Base-by-base conservation (phyloP, 92 coral and sea anemone genomes). In the Umimayanthus chanpuru region DNA sequence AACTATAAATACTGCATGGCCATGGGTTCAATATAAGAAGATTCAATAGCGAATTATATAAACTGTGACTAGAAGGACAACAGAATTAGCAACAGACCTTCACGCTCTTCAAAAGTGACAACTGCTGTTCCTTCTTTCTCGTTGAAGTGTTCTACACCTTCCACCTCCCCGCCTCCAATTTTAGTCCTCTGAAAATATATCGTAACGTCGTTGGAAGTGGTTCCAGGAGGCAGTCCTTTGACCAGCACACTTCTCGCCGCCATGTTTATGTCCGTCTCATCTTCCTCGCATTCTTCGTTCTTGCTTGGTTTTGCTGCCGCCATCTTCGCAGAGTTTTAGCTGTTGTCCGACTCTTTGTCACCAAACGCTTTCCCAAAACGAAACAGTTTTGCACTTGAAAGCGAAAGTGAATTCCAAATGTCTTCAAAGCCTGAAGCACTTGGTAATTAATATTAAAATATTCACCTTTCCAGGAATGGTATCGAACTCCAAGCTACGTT, bases 81-180 rank as follows among this genome's bases (percentile, higher is more conserved):
- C 36, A 32, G 36, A 44, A 11, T n/a, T n/a, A n/a, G 10, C 50
- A 5, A 47, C 50, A 47, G 50, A 83, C 87, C 87, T 26, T 28
- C 41, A 3, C 64, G 65, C 5, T 70, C 58, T 28, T 83, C 87
- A 40, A 83, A 83, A 4, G 6, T 20, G 41, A 83, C 87, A 16
- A 68, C 21, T 12, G 78, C 87, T 44, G 77, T 47, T 83, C 79
- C 78, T 1, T 83, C 44, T 11, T 29, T 20, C 61, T 41, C 26
- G 40, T 70, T 47, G 36, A 32, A 32, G 18, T 70, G 44, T 25
- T 47, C 28, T 6, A 83, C 87, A 8, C 47, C 44, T 47, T 83
- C 87, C 4, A 83, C 78, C 30, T 83, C 87, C n/a, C 87, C 87
- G 29, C 87, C 87, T 36, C 56, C 55, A 21, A 70, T 47, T 71